Conservation (phyloP, 2,113 vertebrate genomes). For the Actinemys pallida region DNA sequence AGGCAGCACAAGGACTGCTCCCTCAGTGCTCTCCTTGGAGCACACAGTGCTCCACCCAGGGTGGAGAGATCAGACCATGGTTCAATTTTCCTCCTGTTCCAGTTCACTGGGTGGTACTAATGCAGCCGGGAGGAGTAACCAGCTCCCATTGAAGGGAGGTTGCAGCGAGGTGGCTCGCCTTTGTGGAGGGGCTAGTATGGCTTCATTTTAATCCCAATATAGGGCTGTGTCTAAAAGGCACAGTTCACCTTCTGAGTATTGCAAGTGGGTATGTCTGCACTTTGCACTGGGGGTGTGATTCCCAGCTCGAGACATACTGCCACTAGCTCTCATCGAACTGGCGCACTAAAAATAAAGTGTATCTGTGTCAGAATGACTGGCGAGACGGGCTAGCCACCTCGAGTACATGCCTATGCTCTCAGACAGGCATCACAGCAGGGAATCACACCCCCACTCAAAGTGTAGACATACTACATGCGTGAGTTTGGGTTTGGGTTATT, state of each 20-base stretch:
- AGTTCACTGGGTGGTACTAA: background rate
- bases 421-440: background rate
- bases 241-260: background rate
- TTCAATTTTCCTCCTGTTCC: background rate
- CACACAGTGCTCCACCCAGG: background rate
- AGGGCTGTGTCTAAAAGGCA: background rate
- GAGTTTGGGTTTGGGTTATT: background rate
- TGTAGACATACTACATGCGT: background rate
- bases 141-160: background rate
- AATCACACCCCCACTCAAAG: background rate
- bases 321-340: background rate
- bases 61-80: background rate
- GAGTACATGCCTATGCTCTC: background rate
- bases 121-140: background rate
- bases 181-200: background rate
- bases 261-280: background rate
- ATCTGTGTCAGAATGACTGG: background rate
- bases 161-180: background rate
- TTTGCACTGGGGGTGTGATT: background rate
- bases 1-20: rapidly evolving
- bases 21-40: background rate
- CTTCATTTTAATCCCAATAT: background rate
- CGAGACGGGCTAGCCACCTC: background rate
- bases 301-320: background rate
- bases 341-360: background rate